A percentile compares a stretch with the other conserved stretches of the same genome.
phyloP scores from a whole-genome alignment of 2,113 vertebrate species.

The Dinomys branickii region DNA sequence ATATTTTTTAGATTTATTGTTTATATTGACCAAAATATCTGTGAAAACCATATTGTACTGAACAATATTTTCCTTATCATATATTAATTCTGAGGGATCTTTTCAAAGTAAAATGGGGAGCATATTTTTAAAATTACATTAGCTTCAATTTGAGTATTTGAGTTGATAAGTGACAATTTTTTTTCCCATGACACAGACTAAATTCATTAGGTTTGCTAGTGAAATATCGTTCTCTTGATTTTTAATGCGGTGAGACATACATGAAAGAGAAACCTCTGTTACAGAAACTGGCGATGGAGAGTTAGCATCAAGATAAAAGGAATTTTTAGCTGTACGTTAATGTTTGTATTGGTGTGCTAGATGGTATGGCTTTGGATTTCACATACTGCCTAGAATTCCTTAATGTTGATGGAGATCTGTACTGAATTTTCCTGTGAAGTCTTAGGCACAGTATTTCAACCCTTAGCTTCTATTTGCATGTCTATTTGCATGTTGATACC shows the following conservation, averaged over 20 bases:
- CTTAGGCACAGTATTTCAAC: neutral
- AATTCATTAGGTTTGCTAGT: neutral
- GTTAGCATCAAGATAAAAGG: neutral
- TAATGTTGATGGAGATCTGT: neutral
- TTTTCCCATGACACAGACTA: neutral
- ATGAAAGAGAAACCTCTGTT: neutral
- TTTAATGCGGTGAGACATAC: neutral
- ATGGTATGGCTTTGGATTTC: neutral
- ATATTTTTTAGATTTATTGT: neutral
- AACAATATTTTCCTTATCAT: slow-evolving; percentile 12
- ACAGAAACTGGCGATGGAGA: neutral
- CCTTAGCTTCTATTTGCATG: neutral
- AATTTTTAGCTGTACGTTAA: neutral
- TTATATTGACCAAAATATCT: neutral
- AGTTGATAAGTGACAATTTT: neutral
- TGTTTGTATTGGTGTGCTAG: neutral
- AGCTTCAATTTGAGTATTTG: neutral
- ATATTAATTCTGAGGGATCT: neutral
- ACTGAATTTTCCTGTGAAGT: neutral
- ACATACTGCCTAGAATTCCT: neutral
- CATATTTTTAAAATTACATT: neutral
- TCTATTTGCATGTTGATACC: neutral
- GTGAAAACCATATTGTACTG: neutral
- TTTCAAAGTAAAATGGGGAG: neutral
- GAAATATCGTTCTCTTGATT: neutral